Conservation (phyloP, 2,113 vertebrate species). For the Coptodon rendalli region DNA sequence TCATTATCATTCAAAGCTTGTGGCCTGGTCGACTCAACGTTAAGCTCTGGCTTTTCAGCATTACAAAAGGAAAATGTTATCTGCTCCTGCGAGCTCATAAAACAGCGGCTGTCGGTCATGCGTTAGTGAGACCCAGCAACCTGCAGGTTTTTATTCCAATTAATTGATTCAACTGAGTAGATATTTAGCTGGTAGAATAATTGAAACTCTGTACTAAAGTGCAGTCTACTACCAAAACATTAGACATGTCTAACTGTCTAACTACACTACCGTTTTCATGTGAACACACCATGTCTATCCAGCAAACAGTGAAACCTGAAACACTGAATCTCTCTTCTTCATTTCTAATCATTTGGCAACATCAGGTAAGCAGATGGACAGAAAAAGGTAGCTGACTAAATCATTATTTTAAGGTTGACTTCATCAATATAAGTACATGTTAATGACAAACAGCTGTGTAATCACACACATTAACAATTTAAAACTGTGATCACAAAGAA, state of each 20-base stretch:
- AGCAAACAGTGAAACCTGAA: neutral
- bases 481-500: neutral
- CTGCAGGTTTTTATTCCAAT: neutral
- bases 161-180: neutral
- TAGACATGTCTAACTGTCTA: neutral
- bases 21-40: neutral
- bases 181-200: neutral
- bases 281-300: neutral
- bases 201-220: neutral
- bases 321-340: neutral
- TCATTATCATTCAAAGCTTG: constrained; percentile 7
- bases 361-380: neutral
- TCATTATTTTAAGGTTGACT: neutral
- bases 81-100: neutral
- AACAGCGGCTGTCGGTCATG: neutral
- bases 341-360: neutral
- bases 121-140: neutral
- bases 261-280: neutral
- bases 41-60: neutral
- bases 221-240: neutral
- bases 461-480: neutral
- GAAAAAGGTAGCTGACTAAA: neutral
- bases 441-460: neutral
- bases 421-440: neutral
- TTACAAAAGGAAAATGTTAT: neutral